Evolutionary conservation across 2,888 invertebrate genomes (phyloP), one percentile per base, ranked within the genome.

Genomic region (Oligia latruncula): DNA sequence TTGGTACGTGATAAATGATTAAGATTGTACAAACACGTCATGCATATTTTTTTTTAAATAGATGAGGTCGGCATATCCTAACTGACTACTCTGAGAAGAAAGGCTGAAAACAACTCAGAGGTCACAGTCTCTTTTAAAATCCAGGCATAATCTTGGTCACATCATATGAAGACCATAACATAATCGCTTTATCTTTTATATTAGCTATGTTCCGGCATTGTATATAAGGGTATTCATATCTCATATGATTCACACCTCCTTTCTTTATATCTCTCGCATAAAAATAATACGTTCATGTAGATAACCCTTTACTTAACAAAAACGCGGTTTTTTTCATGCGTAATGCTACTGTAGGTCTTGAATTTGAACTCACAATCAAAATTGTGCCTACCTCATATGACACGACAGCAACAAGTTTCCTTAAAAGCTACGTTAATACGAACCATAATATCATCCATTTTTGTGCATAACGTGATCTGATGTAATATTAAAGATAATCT

Each of bases 401-500:
- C 66, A 49, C 46, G 23, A 64, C 46, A 52, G 49, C 49, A 58
- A 65, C 81, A 80, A 82, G 78, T 78, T 85, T 80, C 83, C 85
- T 74, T 85, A 86, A 75, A 78, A 73, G 78, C 80, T 73, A 79
- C 77, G 71, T 1, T 75, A 83, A 79, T 81, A 84, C 83, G 77
- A 71, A 66, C 79, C 83, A 80, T 82, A 80, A 82, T 62, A 87
- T 82, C 86, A 84, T 84, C 90, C 88, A 90, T 90, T 91, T 93
- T 90, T 70, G 90, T 87, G 81, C 72, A 86, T 89, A 92, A 92
- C 94, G 94, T 94, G 92, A 91, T 92, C 88, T 90, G 88, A 91
- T 87, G 82, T 82, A 87, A 82, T 87, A 90, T 92, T 93, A 91
- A 93, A 94, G 93, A 94, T 87, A 89, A 94, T 93, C 92, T 87